Conservation (phyloP, 1,140 invertebrate species). For the Tetranychus cinnabarinus region DNA sequence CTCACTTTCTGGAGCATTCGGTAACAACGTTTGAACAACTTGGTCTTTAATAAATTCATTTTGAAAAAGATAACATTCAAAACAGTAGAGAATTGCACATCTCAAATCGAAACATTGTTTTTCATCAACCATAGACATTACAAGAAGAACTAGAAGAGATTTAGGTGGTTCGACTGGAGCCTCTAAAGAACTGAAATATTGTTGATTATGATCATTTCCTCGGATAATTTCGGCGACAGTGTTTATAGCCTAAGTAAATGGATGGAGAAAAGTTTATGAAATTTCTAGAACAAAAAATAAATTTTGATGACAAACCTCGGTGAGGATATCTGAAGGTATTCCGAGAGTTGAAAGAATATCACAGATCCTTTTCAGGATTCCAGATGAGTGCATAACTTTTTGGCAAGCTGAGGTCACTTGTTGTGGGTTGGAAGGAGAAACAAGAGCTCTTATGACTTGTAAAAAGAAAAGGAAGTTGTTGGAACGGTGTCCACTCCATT, state of each 20-base stretch:
- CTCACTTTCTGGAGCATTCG: no score
- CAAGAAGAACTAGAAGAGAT: conserved; percentile 70
- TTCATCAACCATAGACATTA: conserved; percentile 98
- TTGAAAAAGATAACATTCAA: conserved; percentile 81
- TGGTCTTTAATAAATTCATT: conserved; percentile 69
- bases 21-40: conserved; percentile 22
- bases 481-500: conserved; percentile 42
- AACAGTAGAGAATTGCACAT: conserved; percentile 87
- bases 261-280: not conserved
- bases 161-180: conserved; percentile 46
- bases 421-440: conserved; percentile 62
- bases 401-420: conserved; percentile 58
- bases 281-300: not conserved
- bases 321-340: conserved; percentile 84
- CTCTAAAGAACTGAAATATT: conserved; percentile 68
- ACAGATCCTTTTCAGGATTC: conserved; percentile 42
- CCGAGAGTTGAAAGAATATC: conserved; percentile 78
- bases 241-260: conserved; percentile 44
- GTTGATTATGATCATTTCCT: conserved; percentile 70
- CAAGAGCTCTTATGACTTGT: conserved; percentile 54
- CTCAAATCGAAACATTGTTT: conserved; percentile 77
- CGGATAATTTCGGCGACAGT: conserved; percentile 83
- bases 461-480: conserved; percentile 44
- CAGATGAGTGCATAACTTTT: conserved; percentile 57
- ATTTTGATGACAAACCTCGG: conserved; percentile 31